Evolutionary conservation across 2,113 vertebrate species (phyloP), one percentile per base, ranked within the genome.

Genomic region (Miniopterus natalensis): DNA sequence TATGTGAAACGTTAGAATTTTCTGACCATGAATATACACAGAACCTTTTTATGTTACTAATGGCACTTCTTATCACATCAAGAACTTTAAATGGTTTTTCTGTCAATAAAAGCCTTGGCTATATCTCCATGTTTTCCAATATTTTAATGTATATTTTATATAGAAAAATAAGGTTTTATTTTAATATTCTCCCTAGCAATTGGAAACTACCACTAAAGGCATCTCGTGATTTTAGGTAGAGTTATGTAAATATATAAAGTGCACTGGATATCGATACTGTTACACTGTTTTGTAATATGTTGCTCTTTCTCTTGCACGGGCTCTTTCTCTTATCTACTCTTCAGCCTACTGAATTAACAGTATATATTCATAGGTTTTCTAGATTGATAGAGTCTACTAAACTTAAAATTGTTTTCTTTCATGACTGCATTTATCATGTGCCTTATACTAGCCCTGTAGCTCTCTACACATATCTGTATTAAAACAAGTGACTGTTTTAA

Each of bases 381-480:
- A 98, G 98, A 98, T 97, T 98, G 98, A 98, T 98, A 98, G 97
- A 87, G 79, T 97, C 97, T 97, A 97, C 96, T 98, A 98, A 98
- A 98, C 98, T 98, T 98, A 98, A 98, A 98, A 96, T 98, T 98
- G 94, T 98, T 98, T 98, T 98, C 92, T 98, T 98, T 98, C 97
- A 97, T 97, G 95, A 97, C 96, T 98, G 47, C 97, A 98, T 98
- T 98, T 98, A 98, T 98, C 98, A 98, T 97, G 91, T 97, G 49
- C 94, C 40, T 98, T 71, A 90, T 97, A 96, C 90, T 95, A 97
- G 42, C 88, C 55, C 88, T 96, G 80, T 88, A 98, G 97, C 90
- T 98, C 97, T 98, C 97, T 94, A 90, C 79, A 89, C 94, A 97
- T 97, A 97, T 96, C 96, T 96, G 55, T 97, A 97, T 97, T 97